Evolutionary conservation across 2,113 vertebrate genomes (phyloP).

Genomic region (Gavialis gangeticus): DNA sequence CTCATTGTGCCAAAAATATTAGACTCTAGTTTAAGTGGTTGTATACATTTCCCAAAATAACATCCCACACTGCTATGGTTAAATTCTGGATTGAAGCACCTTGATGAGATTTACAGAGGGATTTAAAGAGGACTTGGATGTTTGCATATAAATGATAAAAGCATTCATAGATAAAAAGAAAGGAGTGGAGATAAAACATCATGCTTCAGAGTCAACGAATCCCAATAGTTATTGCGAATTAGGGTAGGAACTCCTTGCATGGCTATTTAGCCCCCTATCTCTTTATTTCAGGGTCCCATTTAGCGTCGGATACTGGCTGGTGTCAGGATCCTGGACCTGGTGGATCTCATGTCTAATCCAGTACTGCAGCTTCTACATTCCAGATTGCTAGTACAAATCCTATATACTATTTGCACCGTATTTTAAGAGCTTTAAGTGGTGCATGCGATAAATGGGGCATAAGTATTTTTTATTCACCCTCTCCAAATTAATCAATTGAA

Average conservation of each 20-base stretch:
- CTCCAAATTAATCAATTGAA: neutral
- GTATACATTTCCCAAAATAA: neutral
- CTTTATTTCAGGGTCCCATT: neutral
- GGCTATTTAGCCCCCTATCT: neutral
- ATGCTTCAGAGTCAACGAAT: neutral
- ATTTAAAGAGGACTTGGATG: neutral
- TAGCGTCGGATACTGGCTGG: neutral
- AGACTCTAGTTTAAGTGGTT: neutral
- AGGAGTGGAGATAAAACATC: neutral
- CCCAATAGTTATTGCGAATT: neutral
- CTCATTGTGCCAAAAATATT: neutral
- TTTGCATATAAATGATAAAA: neutral
- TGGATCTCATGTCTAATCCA: neutral
- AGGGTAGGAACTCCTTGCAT: neutral
- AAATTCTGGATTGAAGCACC: neutral
- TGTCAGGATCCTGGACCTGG: neutral
- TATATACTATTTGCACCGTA: neutral
- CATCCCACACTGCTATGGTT: neutral
- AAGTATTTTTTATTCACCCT: neutral
- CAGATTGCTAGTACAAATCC: neutral
- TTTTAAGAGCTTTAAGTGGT: neutral
- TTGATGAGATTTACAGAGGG: neutral
- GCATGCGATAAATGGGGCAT: neutral
- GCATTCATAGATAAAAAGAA: neutral
- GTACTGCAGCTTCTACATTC: neutral